Percentiles rank a stretch among this genome's conserved stretches.
phyloP scores from a whole-genome alignment of 1,140 invertebrate genomes.

The Platyscapa corneri region DNA sequence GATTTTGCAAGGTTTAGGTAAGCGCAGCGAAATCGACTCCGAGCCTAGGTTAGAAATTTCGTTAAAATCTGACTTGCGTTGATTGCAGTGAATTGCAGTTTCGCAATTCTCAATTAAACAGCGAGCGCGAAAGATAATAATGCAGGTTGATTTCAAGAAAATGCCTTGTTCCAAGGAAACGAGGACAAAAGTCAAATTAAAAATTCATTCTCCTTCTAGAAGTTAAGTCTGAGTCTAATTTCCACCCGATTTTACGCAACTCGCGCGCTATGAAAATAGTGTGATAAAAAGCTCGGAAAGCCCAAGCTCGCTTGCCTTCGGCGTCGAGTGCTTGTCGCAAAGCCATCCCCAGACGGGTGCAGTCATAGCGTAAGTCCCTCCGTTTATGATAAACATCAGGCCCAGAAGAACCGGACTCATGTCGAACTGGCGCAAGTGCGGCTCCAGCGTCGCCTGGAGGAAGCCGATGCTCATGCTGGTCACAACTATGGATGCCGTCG shows the following conservation, averaged over 20 bases:
- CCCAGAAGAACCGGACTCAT: constrained; percentile 85
- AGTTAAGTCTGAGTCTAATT: neutral
- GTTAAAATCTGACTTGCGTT: too few relatives aligned
- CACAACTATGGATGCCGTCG: constrained; percentile 81
- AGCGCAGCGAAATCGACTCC: too few relatives aligned
- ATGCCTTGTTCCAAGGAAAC: neutral
- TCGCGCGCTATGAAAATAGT: neutral
- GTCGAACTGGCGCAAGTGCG: constrained; percentile 84
- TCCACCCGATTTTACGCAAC: neutral
- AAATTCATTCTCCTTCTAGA: neutral
- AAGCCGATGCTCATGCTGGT: constrained; percentile 89
- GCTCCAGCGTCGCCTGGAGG: constrained; percentile 86
- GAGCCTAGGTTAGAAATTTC: too few relatives aligned
- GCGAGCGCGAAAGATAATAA: neutral
- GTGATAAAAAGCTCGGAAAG: neutral
- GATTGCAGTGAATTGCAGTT: too few relatives aligned
- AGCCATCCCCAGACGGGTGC: constrained; percentile 88
- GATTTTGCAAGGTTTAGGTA: too few relatives aligned
- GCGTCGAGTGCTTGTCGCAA: constrained; percentile 80
- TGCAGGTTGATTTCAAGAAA: neutral
- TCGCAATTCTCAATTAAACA: neutral
- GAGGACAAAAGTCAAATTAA: too few relatives aligned
- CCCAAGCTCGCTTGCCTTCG: constrained; percentile 73
- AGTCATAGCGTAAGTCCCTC: constrained; percentile 87
- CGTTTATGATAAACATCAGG: constrained; percentile 91